Evolutionary conservation across 2,113 vertebrate species (phyloP).

Genomic region (Coracopsis vasa): DNA sequence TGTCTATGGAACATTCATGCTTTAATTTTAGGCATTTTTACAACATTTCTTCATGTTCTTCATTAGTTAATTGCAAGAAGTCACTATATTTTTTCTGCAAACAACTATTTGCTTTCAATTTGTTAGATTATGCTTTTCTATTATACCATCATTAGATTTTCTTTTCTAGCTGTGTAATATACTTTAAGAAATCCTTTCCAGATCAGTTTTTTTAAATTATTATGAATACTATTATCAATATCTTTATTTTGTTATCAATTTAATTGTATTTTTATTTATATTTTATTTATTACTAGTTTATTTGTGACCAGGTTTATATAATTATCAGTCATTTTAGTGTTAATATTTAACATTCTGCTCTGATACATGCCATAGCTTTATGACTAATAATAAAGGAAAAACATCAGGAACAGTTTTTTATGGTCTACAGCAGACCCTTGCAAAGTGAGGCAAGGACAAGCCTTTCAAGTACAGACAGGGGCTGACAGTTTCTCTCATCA

Average conservation of each 20-base stretch:
- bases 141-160: neutral
- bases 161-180: neutral
- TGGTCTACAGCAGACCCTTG: neutral
- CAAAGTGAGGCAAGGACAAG: neutral
- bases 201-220: rapidly evolving
- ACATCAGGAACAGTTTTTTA: neutral
- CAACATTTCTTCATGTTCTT: neutral
- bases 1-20: neutral
- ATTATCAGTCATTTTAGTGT: neutral
- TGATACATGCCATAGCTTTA: rapidly evolving
- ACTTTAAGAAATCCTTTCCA: neutral
- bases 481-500: neutral
- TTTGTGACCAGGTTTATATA: neutral
- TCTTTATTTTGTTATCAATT: neutral
- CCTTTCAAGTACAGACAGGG: neutral
- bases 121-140: neutral
- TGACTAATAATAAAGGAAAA: neutral
- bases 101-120: neutral
- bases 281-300: neutral
- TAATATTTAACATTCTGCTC: neutral
- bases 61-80: neutral
- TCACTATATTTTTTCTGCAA: neutral
- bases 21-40: neutral
- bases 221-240: neutral
- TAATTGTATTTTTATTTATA: neutral